A percentile compares a stretch with the other conserved stretches of the same genome.
These are phyloP conservation scores for Embidobia sp. DNA, from an alignment of 2,888 invertebrate species.

Conservation along the genomic window DNA sequence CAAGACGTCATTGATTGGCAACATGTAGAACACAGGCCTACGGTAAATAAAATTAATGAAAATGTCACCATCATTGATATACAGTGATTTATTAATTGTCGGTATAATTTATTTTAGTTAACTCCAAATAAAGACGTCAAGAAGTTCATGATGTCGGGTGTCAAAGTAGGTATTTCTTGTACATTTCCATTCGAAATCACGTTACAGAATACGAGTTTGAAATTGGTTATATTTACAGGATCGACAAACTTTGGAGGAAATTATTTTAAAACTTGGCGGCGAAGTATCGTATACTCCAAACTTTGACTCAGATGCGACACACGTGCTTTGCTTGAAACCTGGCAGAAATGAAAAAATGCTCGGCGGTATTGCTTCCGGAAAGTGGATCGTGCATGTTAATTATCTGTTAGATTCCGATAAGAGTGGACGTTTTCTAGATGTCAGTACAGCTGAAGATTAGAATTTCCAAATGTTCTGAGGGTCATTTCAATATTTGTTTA, in stretches of 20 bases:
- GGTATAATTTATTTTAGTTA: conserved; percentile 26
- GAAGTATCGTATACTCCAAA: conserved; percentile 83
- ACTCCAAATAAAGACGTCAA: conserved; percentile 31
- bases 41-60: no score
- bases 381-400: conserved; percentile 92
- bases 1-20: conserved; percentile 89
- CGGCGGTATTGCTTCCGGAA: conserved; percentile 92
- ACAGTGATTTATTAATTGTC: no score
- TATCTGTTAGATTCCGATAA: conserved; percentile 88
- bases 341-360: conserved; percentile 94
- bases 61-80: no score
- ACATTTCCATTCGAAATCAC: no score
- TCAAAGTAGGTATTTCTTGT: conserved; percentile 68
- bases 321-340: conserved; percentile 89
- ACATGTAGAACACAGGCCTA: conserved; percentile 77
- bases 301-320: conserved; percentile 87
- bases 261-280: conserved; percentile 86
- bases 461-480: no score
- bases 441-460: conserved; percentile 82
- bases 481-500: no score
- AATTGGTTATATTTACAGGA: conserved; percentile 82
- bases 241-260: conserved; percentile 82
- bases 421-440: conserved; percentile 85
- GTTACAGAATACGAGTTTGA: no score
- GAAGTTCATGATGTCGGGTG: conserved; percentile 78